Evolutionary conservation across 2,113 vertebrate species (phyloP), one percentile per base, ranked within the genome.

Genomic region (Donacobius atricapilla): DNA sequence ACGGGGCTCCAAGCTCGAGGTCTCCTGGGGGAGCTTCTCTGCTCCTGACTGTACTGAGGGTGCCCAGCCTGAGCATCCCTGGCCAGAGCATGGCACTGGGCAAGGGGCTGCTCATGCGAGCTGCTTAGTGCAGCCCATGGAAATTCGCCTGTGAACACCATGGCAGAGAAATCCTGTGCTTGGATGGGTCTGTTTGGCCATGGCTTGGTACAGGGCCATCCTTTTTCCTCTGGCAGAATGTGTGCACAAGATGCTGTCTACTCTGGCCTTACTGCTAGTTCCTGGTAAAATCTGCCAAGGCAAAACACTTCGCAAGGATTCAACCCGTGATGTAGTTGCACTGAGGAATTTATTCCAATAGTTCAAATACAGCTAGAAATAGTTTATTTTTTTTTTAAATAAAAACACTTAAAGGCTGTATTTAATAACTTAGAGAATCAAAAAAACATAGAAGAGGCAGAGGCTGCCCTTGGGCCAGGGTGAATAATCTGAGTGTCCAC

Each of bases 191-290:
- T 56, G 44, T 39, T 27, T 1, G 6, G 33, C 18, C 40, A 6
- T 50, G 50, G 30, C 39, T 66, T 35, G 16, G n/a, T 42, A 5
- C 53, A 48, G 54, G 66, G 45, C 27, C 23, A 4, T 44, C 40
- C 45, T 37, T 83, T 51, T 39, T 30, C 18, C 42, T 51, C 2
- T 44, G 28, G 63, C 9, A 56, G 22, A n/a, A n/a, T 5, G 5
- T 30, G n/a, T 17, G 56, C 1, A 7, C 50, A 45, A 35, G 35
- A 14, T 47, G 24, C 37, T 68, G 31, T 40, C 69, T 83, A 25
- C 50, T 65, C 28, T 57, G n/a, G 12, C 1, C 3, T 48, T 42
- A 7, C 48, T 83, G 35, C 48, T 33, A 0, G 0, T 14, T 73
- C 11, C 65, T 44, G 47, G 15, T 71, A 31, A 78, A 93, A 73